phyloP scores from a whole-genome alignment of 2,113 vertebrate species.

The Eulemur rufifrons region DNA sequence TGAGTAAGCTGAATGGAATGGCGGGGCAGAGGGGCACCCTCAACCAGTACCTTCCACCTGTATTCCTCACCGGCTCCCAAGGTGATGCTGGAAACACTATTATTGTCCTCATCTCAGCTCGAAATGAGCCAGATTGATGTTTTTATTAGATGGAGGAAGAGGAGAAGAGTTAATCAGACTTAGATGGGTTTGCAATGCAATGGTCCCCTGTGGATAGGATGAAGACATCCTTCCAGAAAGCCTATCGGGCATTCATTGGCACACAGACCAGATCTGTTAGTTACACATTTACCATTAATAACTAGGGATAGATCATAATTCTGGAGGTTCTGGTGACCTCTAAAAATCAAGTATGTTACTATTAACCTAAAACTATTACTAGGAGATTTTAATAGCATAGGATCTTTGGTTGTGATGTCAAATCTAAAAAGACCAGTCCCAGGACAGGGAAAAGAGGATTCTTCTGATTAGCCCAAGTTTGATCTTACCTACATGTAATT shows the following conservation, averaged over 20 bases:
- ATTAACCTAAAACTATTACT: not conserved
- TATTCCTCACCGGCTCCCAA: not conserved
- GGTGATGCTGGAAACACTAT: not conserved
- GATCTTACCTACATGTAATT: not conserved
- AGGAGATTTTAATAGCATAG: not conserved
- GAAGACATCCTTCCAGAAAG: not conserved
- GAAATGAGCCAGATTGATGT: not conserved
- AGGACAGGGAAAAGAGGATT: not conserved
- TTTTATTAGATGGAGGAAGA: not conserved
- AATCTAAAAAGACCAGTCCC: not conserved
- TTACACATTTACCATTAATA: not conserved
- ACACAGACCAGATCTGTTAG: not conserved
- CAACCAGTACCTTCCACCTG: not conserved
- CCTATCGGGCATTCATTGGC: not conserved
- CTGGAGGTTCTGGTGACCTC: not conserved
- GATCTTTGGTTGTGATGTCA: not conserved
- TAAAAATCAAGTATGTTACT: not conserved
- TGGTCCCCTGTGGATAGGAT: not conserved
- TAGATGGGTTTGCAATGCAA: not conserved
- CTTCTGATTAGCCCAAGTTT: not conserved
- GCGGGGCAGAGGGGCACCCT: rapidly evolving
- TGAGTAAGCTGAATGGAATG: not conserved
- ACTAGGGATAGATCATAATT: not conserved
- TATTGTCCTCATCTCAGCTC: not conserved
- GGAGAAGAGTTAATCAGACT: not conserved